Evolutionary conservation across 2,113 vertebrate genomes (phyloP).

Genomic region (Fukomys damarensis): DNA sequence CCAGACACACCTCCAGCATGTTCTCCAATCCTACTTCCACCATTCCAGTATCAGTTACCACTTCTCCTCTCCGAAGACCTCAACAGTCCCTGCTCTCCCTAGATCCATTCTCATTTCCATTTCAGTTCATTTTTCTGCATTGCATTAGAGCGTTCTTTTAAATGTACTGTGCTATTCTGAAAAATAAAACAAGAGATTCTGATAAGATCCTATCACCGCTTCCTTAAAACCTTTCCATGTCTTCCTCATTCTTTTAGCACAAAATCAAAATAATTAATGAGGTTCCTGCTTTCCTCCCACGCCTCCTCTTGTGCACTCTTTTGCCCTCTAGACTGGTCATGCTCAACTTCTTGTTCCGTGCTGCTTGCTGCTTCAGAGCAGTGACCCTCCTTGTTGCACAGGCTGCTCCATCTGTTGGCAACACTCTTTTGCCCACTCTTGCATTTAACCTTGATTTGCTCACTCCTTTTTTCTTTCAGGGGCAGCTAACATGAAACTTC

Average conservation of each 20-base stretch:
- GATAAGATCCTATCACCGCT: slow-evolving; percentile 11
- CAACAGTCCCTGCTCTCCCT: slow-evolving; percentile 3
- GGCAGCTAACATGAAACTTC: not conserved
- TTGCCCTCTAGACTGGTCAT: not conserved
- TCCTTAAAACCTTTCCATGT: not conserved
- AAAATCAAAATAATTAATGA: not conserved
- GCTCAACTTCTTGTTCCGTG: not conserved
- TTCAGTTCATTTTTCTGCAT: slow-evolving; percentile 28
- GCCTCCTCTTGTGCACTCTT: not conserved
- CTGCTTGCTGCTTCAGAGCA: not conserved
- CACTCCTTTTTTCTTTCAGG: not conserved
- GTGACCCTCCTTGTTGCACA: not conserved
- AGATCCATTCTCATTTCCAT: not conserved
- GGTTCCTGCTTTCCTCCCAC: not conserved
- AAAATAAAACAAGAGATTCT: not conserved
- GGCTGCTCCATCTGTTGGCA: not conserved
- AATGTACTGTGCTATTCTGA: not conserved
- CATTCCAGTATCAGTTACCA: slow-evolving; percentile 13
- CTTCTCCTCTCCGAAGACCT: not conserved
- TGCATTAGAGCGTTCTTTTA: not conserved
- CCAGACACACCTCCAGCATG: not conserved
- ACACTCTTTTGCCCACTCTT: not conserved
- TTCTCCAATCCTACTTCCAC: not conserved
- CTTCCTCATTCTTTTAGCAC: not conserved
- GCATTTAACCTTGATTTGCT: not conserved